Evolutionary conservation across 2,797 vertebrate species (phyloP).

Genomic region (Zalophus californianus): DNA sequence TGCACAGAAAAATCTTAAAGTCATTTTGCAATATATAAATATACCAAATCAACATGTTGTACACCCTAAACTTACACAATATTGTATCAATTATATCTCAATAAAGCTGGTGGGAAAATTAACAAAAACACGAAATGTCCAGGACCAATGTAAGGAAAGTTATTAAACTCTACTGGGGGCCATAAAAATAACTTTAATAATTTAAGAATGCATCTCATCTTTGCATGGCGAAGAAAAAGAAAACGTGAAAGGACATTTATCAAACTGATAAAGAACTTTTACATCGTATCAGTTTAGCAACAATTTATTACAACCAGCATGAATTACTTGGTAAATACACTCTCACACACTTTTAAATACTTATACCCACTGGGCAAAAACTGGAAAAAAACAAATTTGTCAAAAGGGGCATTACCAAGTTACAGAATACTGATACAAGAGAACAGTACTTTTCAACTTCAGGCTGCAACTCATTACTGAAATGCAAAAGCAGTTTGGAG

Average conservation of each 20-base stretch:
- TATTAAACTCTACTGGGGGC: neutral
- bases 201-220: neutral
- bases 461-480: neutral
- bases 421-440: neutral
- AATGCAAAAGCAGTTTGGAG: neutral
- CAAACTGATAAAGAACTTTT: neutral
- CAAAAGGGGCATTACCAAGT: neutral
- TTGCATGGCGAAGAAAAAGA: neutral
- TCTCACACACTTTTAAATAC: neutral
- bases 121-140: neutral
- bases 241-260: neutral
- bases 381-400: neutral
- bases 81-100: neutral
- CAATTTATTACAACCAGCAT: neutral
- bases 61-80: neutral
- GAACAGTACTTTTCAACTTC: neutral
- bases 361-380: neutral
- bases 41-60: neutral
- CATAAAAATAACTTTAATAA: neutral
- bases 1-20: neutral
- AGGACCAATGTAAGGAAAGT: neutral
- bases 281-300: neutral
- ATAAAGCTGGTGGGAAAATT: neutral
- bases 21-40: neutral
- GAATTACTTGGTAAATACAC: neutral